phyloP scores from a whole-genome alignment of 2,888 invertebrate species.

The Prionchulus punctatus region DNA sequence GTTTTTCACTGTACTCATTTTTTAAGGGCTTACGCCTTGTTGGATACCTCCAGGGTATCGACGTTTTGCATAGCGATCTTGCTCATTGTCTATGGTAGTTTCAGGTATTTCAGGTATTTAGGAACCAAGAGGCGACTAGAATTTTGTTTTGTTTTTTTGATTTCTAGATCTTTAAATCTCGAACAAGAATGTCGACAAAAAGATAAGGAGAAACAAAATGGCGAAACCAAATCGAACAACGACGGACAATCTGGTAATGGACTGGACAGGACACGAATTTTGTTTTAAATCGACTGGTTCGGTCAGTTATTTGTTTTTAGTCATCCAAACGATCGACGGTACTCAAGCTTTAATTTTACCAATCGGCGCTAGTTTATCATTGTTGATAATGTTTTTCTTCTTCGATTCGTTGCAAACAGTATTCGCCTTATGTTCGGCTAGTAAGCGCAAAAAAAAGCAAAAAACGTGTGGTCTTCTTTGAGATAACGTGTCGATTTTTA shows the following conservation, averaged over 20 bases:
- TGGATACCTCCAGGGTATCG: slow-evolving; percentile 90
- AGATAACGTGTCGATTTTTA: background rate
- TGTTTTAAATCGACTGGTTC: no score
- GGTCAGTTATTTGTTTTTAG: no score
- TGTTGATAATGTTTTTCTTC: slow-evolving; percentile 95
- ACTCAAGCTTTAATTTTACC: slow-evolving; percentile 94
- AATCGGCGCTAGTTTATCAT: slow-evolving; percentile 79
- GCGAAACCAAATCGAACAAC: slow-evolving; percentile 47
- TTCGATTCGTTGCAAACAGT: slow-evolving; percentile 92
- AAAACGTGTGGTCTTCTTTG: background rate
- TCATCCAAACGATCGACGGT: slow-evolving; percentile 82
- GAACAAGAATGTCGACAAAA: slow-evolving; percentile 78
- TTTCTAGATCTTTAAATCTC: slow-evolving; percentile 68
- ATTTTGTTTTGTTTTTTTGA: no score
- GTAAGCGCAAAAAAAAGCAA: slow-evolving; percentile 43
- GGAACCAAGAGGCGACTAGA: no score
- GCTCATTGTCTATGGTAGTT: slow-evolving; percentile 90
- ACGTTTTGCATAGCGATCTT: slow-evolving; percentile 93
- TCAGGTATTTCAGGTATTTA: no score
- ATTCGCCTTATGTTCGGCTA: slow-evolving; percentile 75
- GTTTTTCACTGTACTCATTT: no score
- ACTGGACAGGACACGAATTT: slow-evolving; percentile 16
- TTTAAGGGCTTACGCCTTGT: slow-evolving; percentile 73
- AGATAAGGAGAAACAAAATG: slow-evolving; percentile 37
- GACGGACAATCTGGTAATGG: no score